Evolutionary conservation across 2,888 invertebrate species (phyloP), one percentile per base, ranked within the genome.

Genomic region (Ennomos erosarius): DNA sequence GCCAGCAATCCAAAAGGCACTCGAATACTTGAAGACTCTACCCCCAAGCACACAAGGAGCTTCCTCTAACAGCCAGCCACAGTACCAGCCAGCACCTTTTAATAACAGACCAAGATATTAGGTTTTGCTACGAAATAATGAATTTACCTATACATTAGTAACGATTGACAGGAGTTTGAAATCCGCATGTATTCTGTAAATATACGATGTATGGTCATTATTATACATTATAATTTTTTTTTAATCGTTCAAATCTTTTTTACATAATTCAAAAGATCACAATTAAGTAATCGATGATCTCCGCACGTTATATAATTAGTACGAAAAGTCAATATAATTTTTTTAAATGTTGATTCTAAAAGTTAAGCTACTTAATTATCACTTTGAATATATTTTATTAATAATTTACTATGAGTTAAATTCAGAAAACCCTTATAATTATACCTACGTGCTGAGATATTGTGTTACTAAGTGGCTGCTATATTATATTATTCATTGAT

Each of bases 1-100:
- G 9, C 92, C 94, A 52, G 96, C 95, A 68, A 96, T 96, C 68
- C 95, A 94, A 73, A 94, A 93, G 65, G 94, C 95, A 46, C 82
- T 95, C 67, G 95, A 95, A 13, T 94, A 93, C 83, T 88, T 95
- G 72, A 93, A 91, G 71, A 87, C 89, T 11, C 79, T 91, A n/a
- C 93, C 94, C 2, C 92, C 94, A 3, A 87, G 87, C 39, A 90
- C 90, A 4, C 81, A 84, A 36, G 79, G 76, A 0, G 76, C 81
- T 10, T 79, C 88, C 0, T 79, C 88, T 0, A 89, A 87, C 47
- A 65, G 82, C 9, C 88, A 90, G 59, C 82, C 85, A 0, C 83
- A 84, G 50, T 84, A 72, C 64, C 84, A 82, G 64, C 67, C 80
- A 0, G 70, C 84, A 10, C 84, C 87, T 0, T 79, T 76, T 51